A percentile compares a stretch with the other conserved stretches of the same genome.
Conservation (phyloP, 1,140 invertebrate species). For the Lerema accius region DNA sequence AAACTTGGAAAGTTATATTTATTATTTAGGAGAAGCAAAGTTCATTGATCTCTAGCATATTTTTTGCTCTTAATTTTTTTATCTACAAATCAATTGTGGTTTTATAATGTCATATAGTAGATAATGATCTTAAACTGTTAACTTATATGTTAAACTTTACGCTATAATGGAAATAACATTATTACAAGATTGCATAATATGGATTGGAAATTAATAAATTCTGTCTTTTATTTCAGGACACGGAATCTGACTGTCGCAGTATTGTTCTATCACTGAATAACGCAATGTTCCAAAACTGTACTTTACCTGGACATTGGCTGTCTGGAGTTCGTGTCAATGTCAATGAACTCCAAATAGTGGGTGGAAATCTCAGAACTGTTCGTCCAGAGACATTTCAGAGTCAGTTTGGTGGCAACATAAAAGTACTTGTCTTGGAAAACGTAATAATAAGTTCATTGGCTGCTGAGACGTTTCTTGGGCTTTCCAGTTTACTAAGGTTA, state of each 20-base stretch:
- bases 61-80: too few relatives aligned
- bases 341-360: constrained; percentile 49
- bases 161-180: too few relatives aligned
- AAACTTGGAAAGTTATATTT: too few relatives aligned
- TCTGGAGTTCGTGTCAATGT: constrained; percentile 45
- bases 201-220: constrained; percentile 16
- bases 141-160: too few relatives aligned
- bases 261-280: constrained; percentile 45
- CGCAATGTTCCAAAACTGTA: constrained; percentile 53
- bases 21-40: too few relatives aligned
- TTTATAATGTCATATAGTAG: too few relatives aligned
- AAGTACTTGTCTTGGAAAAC: constrained; percentile 45
- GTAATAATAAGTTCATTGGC: constrained; percentile 50
- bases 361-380: constrained; percentile 62
- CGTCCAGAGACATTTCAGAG: constrained; percentile 55
- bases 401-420: constrained; percentile 47
- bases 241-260: constrained; percentile 43
- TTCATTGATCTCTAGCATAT: too few relatives aligned
- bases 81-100: too few relatives aligned
- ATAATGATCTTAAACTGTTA: too few relatives aligned
- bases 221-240: constrained; percentile 52
- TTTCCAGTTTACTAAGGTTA: constrained; percentile 52
- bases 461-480: constrained; percentile 55
- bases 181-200: too few relatives aligned
- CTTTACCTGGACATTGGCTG: constrained; percentile 59